Base-by-base conservation (phyloP, 2,113 vertebrate genomes). In the Gobiocypris rarus region DNA sequence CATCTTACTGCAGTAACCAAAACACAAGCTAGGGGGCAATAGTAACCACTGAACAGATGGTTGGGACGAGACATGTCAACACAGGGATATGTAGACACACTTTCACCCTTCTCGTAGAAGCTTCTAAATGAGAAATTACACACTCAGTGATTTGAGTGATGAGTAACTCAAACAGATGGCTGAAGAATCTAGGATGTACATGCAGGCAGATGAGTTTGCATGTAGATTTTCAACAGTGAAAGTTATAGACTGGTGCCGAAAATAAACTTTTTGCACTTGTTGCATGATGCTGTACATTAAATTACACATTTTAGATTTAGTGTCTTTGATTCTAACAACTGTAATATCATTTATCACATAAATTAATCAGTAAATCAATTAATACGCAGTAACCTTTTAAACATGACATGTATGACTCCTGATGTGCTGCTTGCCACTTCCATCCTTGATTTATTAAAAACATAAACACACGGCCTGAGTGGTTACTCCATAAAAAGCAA, bases 1-100 rank as follows among this genome's bases (percentile, higher is more conserved):
- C 67, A 31, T 52, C 31, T 26, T 43, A n/a, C 59, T 84, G n/a
- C 78, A 74, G 58, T 80, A 79, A 19, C 76, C 50, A 38, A 52
- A 38, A 34, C 28, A 28, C 43, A 86, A 81, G 73, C 88, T 85
- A 88, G 88, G 87, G 85, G 88, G 87, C 83, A 80, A 79, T 77
- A 86, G 80, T 56, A 75, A 77, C 83, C 77, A 86, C 56, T 1
- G 77, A 85, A 82, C 75, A 84, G 76, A 86, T 85, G 79, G 79
- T 28, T 31, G 22, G 52, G 84, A 69, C 15, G 73, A 63, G 52
- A 69, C 67, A 26, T 10, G 38, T 59, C 63, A 65, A 73, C 73
- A 28, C n/a, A 71, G 83, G 79, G 79, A 87, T 10, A 22, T 82
- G 56, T 59, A 45, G 75, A 52, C 38, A 71, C 48, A 41, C 41